Base-by-base conservation (phyloP, 2,797 vertebrate species). In the Odontamblyopus rebecca region DNA sequence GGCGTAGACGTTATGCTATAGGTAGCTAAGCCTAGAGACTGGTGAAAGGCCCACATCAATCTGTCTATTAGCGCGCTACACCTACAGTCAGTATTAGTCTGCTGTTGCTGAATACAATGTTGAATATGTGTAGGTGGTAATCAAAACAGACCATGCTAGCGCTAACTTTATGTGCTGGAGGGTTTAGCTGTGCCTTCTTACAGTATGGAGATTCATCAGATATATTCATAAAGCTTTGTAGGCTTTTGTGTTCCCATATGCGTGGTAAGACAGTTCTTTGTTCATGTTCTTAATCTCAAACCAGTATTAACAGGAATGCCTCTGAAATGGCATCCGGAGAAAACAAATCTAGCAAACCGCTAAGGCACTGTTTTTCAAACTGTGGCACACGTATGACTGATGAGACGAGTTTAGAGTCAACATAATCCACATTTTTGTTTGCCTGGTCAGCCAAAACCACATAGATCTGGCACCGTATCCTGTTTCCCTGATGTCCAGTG, bases 91-190 rank as follows among this genome's bases (percentile, higher is more conserved):
- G 61, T 63, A 63, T 63, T 64, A 66, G 63, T 26, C 27, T 50
- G 44, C 9, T 29, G 51, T 66, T 51, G 44, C 44, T 50, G 44
- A 50, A 65, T 35, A 12, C 30, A 23, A 50, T 67, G 54, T 29
- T 18, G 32, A 60, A 30, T 67, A 30, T 67, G 18, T n/a, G 57
- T 38, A 57, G 71, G 53, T 61, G 48, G 65, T 41, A 50, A 75
- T 68, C 67, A 77, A 68, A 68, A 77, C 56, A n/a, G 70, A 73
- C 29, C 65, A 16, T 35, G 1, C 65, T 32, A 29, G 68, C 23
- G 12, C 44, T 18, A 54, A 60, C 61, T 51, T 68, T 38, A 35
- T 68, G 29, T 50, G 60, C n/a, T 76, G 50, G n/a, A 38, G 67
- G 44, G 12, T 60, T 29, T 29, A 29, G 16, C 27, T 32, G 44